Conservation (phyloP, 2,888 invertebrate genomes). For the Arctia plantaginis region DNA sequence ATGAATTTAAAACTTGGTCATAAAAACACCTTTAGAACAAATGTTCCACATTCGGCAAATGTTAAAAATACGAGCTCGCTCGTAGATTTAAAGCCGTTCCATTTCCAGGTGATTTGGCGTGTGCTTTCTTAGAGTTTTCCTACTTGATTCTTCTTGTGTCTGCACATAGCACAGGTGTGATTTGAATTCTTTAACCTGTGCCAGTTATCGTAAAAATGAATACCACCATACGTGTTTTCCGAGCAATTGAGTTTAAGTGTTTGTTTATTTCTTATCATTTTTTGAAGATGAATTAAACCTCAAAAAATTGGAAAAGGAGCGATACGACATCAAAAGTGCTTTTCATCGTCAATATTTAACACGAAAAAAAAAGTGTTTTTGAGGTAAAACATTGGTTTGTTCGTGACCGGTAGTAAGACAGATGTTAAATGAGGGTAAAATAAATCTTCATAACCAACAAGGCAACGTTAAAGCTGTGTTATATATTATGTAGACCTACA, state of each 20-base stretch:
- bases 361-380: not conserved
- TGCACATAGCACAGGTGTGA: not conserved
- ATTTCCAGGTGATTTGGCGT: not conserved
- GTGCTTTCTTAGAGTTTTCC: not conserved
- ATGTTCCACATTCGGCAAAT: constrained; percentile 11
- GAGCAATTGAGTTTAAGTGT: not conserved
- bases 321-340: not conserved
- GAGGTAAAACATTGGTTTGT: not conserved
- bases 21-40: constrained; percentile 22
- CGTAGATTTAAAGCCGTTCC: constrained; percentile 21
- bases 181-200: not conserved
- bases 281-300: too few relatives aligned
- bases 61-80: constrained; percentile 19
- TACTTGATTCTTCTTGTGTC: not conserved
- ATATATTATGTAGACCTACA: too few relatives aligned
- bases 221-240: not conserved
- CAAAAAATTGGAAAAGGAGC: too few relatives aligned
- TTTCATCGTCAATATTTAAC: not conserved
- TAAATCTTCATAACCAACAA: too few relatives aligned
- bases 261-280: too few relatives aligned
- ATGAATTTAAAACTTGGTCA: constrained; percentile 19
- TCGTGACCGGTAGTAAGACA: too few relatives aligned
- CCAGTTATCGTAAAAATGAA: not conserved
- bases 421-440: too few relatives aligned
- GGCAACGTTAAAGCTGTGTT: too few relatives aligned